Base-by-base conservation (phyloP, 2,888 invertebrate species). In the Cheilosia pagana region DNA sequence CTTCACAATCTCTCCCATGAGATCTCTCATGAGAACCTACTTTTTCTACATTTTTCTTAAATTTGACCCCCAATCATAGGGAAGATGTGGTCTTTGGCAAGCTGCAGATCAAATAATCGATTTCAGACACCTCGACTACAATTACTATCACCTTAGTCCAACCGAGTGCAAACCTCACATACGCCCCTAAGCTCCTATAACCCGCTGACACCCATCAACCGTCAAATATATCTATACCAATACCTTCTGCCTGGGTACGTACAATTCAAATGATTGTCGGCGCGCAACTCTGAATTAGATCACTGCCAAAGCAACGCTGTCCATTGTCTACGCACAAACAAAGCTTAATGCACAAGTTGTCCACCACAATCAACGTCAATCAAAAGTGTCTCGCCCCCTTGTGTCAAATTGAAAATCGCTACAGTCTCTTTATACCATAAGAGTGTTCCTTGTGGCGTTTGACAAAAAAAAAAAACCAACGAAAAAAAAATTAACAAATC, bases 301-400 rank as follows among this genome's bases (percentile, higher is more conserved):
- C 52, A 53, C 62, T 43, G 59, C 48, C 79, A 59, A 65, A 59
- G 50, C 60, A 70, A 53, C 57, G 21, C 48, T 43, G 43, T 68
- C 70, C 78, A 74, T 79, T 79, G 85, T 81, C 65, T 71, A 75
- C 63, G 59, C 65, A 74, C 31, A 55, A 39, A 81, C 53, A 75
- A 71, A 57, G 31, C 75, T 74, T 77, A 43, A 82, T 71, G 77
- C 62, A 60, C 72, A 72, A 81, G 31, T 81, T 81, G 85, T 85
- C 81, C 75, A 76, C 85, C 72, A 76, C 85, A 85, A 85, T 85
- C 85, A 85, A 76, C 71, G 85, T 85, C 85, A 81, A 71, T 85
- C 85, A 85, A 70, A 60, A 50, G 65, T 81, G 75, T 81, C 71
- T 71, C 85, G 71, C 75, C 85, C 67, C 81, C 71, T 81, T 85